Conservation (phyloP, 2,797 vertebrate species). For the Chanos chanos region DNA sequence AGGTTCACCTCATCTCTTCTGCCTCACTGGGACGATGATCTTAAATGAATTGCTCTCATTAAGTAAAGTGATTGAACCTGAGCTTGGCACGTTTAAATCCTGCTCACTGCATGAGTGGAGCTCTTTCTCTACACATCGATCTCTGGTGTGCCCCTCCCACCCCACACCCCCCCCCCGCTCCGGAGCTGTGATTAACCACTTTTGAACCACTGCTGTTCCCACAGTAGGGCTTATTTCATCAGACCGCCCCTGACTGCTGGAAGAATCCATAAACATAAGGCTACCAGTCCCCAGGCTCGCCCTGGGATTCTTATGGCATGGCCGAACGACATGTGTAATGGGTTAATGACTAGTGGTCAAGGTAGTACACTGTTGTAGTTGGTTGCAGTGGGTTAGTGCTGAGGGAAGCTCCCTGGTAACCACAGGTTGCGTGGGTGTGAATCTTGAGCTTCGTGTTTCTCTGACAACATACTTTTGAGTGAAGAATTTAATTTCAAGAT, state of each 20-base stretch:
- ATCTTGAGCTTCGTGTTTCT: no score
- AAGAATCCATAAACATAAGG: slow-evolving; percentile 20
- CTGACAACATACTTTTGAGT: no score
- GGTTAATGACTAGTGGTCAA: no score
- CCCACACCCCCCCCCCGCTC: no score
- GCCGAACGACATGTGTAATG: no score
- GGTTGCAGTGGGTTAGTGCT: no score
- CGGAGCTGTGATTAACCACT: slow-evolving; percentile 33
- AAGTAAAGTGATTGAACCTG: slow-evolving; percentile 18
- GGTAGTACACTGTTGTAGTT: no score
- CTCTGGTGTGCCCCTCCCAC: slow-evolving; percentile 8
- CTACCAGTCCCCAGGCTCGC: slow-evolving; percentile 4
- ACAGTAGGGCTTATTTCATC: slow-evolving; percentile 32
- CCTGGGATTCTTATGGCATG: no score
- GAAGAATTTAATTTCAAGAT: no score
- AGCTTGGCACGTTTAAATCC: slow-evolving; percentile 26
- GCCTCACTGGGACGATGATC: slow-evolving; percentile 9
- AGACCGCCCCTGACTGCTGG: background rate
- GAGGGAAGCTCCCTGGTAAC: no score
- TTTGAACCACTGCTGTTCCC: slow-evolving; percentile 14
- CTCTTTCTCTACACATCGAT: slow-evolving; percentile 32
- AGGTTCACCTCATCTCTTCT: background rate
- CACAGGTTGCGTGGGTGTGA: no score
- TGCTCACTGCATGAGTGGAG: slow-evolving; percentile 1
- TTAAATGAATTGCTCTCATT: slow-evolving; percentile 29